Evolutionary conservation across 1,140 invertebrate species (phyloP).

Genomic region (Euwallacea fornicatus): DNA sequence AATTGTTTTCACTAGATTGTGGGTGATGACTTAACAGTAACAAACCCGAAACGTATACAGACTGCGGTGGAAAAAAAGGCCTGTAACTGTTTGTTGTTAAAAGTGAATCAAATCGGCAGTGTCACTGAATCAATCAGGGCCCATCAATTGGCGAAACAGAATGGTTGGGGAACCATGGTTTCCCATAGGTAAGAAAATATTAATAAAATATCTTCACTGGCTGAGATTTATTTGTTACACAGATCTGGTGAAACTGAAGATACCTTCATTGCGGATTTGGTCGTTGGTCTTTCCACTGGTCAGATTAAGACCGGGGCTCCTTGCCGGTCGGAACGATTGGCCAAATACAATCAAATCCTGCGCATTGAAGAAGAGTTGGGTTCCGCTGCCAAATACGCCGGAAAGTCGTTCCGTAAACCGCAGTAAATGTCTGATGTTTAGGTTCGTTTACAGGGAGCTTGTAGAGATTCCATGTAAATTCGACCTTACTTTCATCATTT

Average conservation of each 20-base stretch:
- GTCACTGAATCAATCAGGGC: constrained; percentile 97
- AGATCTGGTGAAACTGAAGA: constrained; percentile 99
- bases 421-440: neutral
- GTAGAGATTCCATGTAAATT: too few relatives aligned
- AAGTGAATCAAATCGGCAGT: constrained; percentile 98
- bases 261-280: constrained; percentile 97
- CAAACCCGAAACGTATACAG: constrained; percentile 91
- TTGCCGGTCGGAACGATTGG: constrained; percentile 95
- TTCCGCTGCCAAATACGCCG: constrained; percentile 87
- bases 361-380: constrained; percentile 98
- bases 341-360: constrained; percentile 98
- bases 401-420: constrained; percentile 90
- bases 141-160: constrained; percentile 89
- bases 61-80: constrained; percentile 96
- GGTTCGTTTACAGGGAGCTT: too few relatives aligned
- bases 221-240: neutral
- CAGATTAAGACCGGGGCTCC: constrained; percentile 99
- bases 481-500: too few relatives aligned
- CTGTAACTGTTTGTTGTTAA: constrained; percentile 95
- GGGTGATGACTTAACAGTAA: constrained; percentile 95
- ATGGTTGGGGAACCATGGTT: constrained; percentile 98
- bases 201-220: neutral
- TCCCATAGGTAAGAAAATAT: constrained; percentile 66
- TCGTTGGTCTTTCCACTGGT: constrained; percentile 95
- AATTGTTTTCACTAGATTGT: constrained; percentile 62